These are phyloP conservation scores for Trisateles emortualis DNA, from an alignment of 2,888 invertebrate species.

Conservation along the genomic window DNA sequence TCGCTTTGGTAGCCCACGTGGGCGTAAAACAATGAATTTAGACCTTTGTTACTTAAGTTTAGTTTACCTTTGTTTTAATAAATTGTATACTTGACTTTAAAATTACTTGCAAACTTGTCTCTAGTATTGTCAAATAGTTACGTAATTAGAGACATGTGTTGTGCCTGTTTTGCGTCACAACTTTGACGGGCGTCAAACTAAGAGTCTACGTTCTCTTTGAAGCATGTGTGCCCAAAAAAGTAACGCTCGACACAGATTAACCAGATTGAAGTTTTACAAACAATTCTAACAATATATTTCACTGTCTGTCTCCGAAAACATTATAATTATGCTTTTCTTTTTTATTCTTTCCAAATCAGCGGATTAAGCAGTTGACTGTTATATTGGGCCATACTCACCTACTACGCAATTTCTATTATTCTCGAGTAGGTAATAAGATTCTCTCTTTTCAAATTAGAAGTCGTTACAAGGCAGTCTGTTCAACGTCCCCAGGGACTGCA, in stretches of 20 bases:
- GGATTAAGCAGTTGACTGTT: too few species aligned
- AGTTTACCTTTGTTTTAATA: conserved; percentile 8
- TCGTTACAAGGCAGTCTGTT: too few species aligned
- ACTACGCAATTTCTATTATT: too few species aligned
- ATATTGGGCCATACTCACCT: too few species aligned
- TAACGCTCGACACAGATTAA: neutral
- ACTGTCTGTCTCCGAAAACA: too few species aligned
- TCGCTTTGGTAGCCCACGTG: conserved; percentile 23
- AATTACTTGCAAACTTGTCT: conserved; percentile 10
- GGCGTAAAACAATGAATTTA: conserved; percentile 22
- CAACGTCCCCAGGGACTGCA: too few species aligned
- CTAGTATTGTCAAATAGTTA: conserved; percentile 9
- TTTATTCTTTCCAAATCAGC: too few species aligned
- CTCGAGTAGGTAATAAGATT: too few species aligned
- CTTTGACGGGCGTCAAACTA: conserved; percentile 27
- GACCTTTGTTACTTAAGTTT: conserved; percentile 11
- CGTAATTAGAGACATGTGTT: conserved; percentile 14
- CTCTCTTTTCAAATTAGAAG: too few species aligned
- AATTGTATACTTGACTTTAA: conserved; percentile 22
- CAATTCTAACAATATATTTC: too few species aligned
- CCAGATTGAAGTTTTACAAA: too few species aligned
- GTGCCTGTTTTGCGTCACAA: conserved; percentile 17
- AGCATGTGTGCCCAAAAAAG: conserved; percentile 14
- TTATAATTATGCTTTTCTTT: too few species aligned
- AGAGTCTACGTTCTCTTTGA: conserved; percentile 7